Evolutionary conservation across 1,140 invertebrate species (phyloP), one percentile per base, ranked within the genome.

Genomic region (Globodera rostochiensis): DNA sequence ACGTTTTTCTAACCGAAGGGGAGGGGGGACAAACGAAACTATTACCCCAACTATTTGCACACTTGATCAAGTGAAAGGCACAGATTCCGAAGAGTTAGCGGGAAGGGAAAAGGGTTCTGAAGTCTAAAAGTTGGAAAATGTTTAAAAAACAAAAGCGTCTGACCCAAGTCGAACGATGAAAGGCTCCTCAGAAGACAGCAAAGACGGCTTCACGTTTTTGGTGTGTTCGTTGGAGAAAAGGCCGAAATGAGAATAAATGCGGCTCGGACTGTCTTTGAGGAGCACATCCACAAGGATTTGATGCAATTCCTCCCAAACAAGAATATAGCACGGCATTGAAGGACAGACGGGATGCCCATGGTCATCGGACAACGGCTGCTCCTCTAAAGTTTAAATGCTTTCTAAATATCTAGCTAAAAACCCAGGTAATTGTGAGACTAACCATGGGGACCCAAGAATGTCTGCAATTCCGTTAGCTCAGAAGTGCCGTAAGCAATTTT

Each of bases 261-360:
- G 13, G n/a, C 9, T 13, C 8, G 67, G 67, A 21, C 8, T 45
- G 8, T 45, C 25, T 71, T 71, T 71, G 36, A 13, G 11, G 69
- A 47, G 36, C 8, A 19, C 46, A 36, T 71, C 69, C 9, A 11
- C 6, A 11, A 71, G 46, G 11, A 71, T 36, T 36, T 47, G 69
- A n/a, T 45, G 69, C 69, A 71, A 71, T 19, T 71, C 69, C n/a
- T 71, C 69, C 69, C 69, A 71, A 11, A 71, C 69, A 47, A 71
- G 21, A 36, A 71, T 5, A 36, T 71, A 11, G 25, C 36, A 36
- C 25, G 69, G 69, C 25, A 11, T 45, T 11, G 69, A 71, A 11
- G 69, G 69, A 21, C 46, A 71, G 21, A 71, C 69, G 4, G 69
- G 25, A 45, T 71, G 69, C 5, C 13, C 19, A 6, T 19, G 13